Evolutionary conservation across 2,113 vertebrate species (phyloP).

Genomic region (Grammomys dolichurus): DNA sequence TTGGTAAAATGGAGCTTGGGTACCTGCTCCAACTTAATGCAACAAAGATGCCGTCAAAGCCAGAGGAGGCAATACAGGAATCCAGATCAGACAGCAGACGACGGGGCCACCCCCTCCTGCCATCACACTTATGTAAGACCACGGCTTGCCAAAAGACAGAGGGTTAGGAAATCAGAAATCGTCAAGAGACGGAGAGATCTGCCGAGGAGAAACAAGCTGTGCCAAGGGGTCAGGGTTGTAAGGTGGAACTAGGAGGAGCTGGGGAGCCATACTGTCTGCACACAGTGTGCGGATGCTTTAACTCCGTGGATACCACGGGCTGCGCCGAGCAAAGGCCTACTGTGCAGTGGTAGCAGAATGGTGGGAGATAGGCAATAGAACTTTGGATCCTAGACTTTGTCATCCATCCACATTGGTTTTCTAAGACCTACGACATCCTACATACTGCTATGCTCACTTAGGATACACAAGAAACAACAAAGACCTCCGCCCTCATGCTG

Average conservation of each 20-base stretch:
- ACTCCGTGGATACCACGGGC: neutral
- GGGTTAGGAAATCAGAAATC: neutral
- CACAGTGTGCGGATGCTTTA: neutral
- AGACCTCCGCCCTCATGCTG: neutral
- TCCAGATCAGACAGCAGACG: neutral
- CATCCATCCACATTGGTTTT: neutral
- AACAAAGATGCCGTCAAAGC: neutral
- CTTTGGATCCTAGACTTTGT: neutral
- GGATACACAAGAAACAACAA: neutral
- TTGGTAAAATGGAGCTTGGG: neutral
- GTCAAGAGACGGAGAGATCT: neutral
- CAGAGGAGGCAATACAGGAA: neutral
- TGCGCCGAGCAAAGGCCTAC: neutral
- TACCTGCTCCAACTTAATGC: neutral
- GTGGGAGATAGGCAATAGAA: neutral
- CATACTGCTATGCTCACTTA: neutral
- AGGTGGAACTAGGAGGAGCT: neutral
- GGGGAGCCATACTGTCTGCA: neutral
- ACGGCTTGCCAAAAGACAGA: neutral
- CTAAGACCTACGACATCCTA: neutral
- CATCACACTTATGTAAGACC: neutral
- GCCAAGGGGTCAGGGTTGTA: too few species aligned
- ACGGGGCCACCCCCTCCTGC: neutral
- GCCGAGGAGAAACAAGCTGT: neutral
- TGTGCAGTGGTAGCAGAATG: rapidly evolving